Conservation (phyloP, 1,140 invertebrate species). For the Radopholus similis region DNA sequence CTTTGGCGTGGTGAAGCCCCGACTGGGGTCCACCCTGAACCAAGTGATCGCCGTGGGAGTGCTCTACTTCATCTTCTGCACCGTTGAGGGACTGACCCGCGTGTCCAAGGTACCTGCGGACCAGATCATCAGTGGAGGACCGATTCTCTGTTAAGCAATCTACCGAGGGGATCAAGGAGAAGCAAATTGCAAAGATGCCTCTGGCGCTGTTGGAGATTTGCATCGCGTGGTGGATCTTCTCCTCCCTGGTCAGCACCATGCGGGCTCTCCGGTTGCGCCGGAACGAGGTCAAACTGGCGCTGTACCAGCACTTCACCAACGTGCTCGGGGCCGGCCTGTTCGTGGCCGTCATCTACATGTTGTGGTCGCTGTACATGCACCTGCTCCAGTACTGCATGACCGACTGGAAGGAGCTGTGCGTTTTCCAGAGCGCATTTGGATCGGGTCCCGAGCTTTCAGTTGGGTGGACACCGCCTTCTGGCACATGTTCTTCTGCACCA, state of each 20-base stretch:
- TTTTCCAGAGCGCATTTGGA: slow-evolving; percentile 2
- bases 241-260: slow-evolving; percentile 79
- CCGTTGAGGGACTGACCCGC: slow-evolving; percentile 75
- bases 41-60: slow-evolving; percentile 75
- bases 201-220: slow-evolving; percentile 55
- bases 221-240: slow-evolving; percentile 63
- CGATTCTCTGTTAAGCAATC: slow-evolving; percentile 34
- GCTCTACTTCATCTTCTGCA: slow-evolving; percentile 77
- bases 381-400: slow-evolving; percentile 61
- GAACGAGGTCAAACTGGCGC: slow-evolving; percentile 72
- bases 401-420: slow-evolving; percentile 79
- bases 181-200: slow-evolving; percentile 59
- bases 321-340: slow-evolving; percentile 82
- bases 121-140: not conserved
- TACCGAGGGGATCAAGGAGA: slow-evolving; percentile 55
- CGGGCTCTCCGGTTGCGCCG: slow-evolving; percentile 75
- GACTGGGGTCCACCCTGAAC: slow-evolving; percentile 78
- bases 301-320: slow-evolving; percentile 89
- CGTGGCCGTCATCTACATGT: slow-evolving; percentile 81
- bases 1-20: slow-evolving; percentile 90
- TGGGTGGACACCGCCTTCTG: slow-evolving; percentile 90
- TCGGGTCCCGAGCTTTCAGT: slow-evolving; percentile 17
- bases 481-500: slow-evolving; percentile 82
- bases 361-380: slow-evolving; percentile 80
- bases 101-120: slow-evolving; percentile 65